Evolutionary conservation across 2,113 vertebrate genomes (phyloP).

Genomic region (Phyllostomus hastatus): DNA sequence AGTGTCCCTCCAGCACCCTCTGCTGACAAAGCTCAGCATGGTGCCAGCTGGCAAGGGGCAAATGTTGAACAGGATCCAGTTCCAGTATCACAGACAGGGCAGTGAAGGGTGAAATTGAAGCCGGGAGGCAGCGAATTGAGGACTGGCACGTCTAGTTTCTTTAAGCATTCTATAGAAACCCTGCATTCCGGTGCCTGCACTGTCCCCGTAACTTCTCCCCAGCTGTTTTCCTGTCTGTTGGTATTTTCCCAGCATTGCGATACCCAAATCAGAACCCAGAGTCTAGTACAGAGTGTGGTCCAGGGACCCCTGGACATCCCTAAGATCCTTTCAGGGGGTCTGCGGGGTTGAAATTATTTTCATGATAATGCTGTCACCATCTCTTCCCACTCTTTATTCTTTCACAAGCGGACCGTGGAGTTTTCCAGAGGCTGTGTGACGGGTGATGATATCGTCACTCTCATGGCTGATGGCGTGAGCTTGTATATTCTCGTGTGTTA

Average conservation of each 20-base stretch:
- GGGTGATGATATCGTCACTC: not conserved
- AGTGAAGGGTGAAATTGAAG: not conserved
- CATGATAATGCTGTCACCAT: not conserved
- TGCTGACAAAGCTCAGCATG: not conserved
- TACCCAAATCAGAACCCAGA: not conserved
- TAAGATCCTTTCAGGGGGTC: not conserved
- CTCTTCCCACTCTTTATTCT: not conserved
- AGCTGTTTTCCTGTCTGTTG: too few species aligned
- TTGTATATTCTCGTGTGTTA: not conserved
- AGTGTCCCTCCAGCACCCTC: not conserved
- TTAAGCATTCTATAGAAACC: not conserved
- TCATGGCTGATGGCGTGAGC: not conserved
- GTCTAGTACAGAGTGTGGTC: not conserved
- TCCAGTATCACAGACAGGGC: not conserved
- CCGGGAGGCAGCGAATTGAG: not conserved
- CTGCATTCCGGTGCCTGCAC: not conserved
- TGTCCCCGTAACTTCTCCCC: rapidly evolving
- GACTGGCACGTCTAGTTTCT: not conserved
- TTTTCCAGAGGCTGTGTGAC: not conserved
- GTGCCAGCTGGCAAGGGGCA: not conserved
- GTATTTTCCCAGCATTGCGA: not conserved
- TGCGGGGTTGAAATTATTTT: not conserved
- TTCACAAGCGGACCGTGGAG: not conserved
- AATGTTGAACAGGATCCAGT: not conserved
- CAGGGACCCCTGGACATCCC: not conserved